Evolutionary conservation across 2,888 invertebrate species (phyloP), one percentile per base, ranked within the genome.

Genomic region (Meliscaeva auricollis): DNA sequence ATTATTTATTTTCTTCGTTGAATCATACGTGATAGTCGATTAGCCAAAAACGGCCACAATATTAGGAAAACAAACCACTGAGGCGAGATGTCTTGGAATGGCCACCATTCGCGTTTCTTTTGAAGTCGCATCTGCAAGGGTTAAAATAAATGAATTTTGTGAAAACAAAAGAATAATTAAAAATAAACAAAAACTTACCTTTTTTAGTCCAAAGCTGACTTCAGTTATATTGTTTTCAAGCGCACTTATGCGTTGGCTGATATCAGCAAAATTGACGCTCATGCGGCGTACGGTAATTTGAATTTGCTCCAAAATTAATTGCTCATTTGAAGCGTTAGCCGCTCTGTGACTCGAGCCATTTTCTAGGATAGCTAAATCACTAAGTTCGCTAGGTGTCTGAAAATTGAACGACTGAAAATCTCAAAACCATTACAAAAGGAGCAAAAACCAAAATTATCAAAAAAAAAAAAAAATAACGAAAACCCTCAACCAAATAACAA

Each of bases 31-130:
- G 84, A 64, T 38, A 84, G 15, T 7, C 79, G 79, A 38, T 52
- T 84, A 15, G 54, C 79, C 54, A 84, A 69, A 66, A 84, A 79
- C 9, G 92, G 92, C 92, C 92, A 92, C 13, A 92, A 74, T 26
- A 92, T 84, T 48, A 92, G 88, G 13, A 92, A 77, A 9, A 90
- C 81, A 79, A 92, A 92, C 92, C 92, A 92, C 2, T 89, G 80
- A 3, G 92, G 92, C 9, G 93, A 93, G 44, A 95, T 93, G 90
- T 94, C 94, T 88, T 93, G 93, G 90, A 95, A 94, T 72, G 95
- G 95, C 94, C 95, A 95, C 89, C 95, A 94, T 89, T 88, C 87
- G 0, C 92, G 91, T 78, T 90, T 89, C 92, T 93, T 62, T 60
- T 91, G 81, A 89, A 87, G 0, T 1, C 81, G 82, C 69, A 66